Conservation (phyloP, 2,888 invertebrate genomes). For the Lepidochrysops patricia region DNA sequence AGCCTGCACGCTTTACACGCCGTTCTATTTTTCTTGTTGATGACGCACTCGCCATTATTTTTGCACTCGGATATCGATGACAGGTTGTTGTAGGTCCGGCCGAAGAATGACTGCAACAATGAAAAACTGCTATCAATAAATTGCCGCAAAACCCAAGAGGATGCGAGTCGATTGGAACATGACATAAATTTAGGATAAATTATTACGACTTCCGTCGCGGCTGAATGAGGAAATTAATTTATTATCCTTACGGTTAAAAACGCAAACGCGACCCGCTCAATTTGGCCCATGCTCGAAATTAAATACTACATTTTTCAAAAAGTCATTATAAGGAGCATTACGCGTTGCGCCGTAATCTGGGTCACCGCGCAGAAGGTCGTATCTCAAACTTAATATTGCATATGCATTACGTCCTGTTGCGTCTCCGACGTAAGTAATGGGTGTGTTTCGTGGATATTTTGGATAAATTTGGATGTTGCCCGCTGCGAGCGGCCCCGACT, state of each 20-base stretch:
- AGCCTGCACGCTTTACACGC: constrained; percentile 93
- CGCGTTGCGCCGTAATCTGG: constrained; percentile 60
- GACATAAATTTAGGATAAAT: constrained; percentile 62
- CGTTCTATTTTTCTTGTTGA: constrained; percentile 94
- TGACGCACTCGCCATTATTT: constrained; percentile 92
- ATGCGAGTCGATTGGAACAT: constrained; percentile 45
- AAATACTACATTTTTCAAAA: constrained; percentile 72
- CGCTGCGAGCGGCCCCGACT: constrained; percentile 54
- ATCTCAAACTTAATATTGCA: constrained; percentile 70
- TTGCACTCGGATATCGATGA: constrained; percentile 93
- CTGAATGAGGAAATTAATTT: constrained; percentile 67
- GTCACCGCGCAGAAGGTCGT: constrained; percentile 63
- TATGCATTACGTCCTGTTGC: constrained; percentile 53
- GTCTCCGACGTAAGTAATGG: constrained; percentile 63
- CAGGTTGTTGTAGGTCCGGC: constrained; percentile 92
- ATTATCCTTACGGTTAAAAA: constrained; percentile 65
- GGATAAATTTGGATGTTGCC: constrained; percentile 67
- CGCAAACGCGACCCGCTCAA: constrained; percentile 52
- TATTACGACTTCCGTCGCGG: constrained; percentile 58
- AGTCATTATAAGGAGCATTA: constrained; percentile 69
- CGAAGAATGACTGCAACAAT: constrained; percentile 91
- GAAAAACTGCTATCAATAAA: constrained; percentile 47
- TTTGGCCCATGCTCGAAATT: constrained; percentile 53
- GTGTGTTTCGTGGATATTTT: constrained; percentile 55
- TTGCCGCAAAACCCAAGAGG: constrained; percentile 42